These are phyloP conservation scores for Australoheros facetus DNA, from an alignment of 2,797 vertebrate genomes.

Conservation along the genomic window DNA sequence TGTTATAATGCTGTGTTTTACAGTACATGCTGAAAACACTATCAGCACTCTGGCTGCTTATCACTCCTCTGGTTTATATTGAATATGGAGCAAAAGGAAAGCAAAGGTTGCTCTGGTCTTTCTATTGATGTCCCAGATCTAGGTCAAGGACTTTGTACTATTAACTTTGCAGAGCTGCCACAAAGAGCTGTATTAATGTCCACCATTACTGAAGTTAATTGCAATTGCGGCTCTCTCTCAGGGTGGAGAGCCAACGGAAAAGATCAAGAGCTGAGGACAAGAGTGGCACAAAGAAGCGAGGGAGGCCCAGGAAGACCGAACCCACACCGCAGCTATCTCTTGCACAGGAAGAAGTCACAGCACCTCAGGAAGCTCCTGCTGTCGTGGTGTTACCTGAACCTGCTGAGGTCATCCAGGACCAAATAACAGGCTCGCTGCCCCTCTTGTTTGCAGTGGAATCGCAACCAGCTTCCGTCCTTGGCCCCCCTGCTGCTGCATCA, in stretches of 20 bases:
- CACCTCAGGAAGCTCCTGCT: constrained; percentile 28
- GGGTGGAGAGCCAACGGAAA: constrained; percentile 78
- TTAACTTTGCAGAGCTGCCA: constrained; percentile 60
- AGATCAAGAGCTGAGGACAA: constrained; percentile 63
- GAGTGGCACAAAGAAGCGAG: constrained; percentile 60
- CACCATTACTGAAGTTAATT: constrained; percentile 27
- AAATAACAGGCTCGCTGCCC: constrained; percentile 27
- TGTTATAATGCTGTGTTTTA: constrained; percentile 1
- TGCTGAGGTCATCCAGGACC: constrained; percentile 21
- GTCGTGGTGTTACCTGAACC: constrained; percentile 28
- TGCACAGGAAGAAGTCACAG: constrained; percentile 30
- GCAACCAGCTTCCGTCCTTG: constrained; percentile 16
- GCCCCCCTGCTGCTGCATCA: constrained; percentile 12
- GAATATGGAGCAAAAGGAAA: constrained; percentile 72
- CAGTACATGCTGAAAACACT: constrained; percentile 30
- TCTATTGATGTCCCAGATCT: constrained; percentile 61
- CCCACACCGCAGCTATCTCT: constrained; percentile 25
- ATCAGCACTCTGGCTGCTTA: constrained; percentile 62
- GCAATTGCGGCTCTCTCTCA: constrained; percentile 60
- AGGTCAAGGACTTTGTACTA: constrained; percentile 77
- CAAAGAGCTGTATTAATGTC: constrained; percentile 50
- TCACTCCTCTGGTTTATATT: constrained; percentile 62
- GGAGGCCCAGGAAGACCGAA: constrained; percentile 62
- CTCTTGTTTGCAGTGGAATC: constrained; percentile 21
- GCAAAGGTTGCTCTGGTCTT: constrained; percentile 71